Evolutionary conservation across 2,888 invertebrate genomes (phyloP).

Genomic region (Empis livida): DNA sequence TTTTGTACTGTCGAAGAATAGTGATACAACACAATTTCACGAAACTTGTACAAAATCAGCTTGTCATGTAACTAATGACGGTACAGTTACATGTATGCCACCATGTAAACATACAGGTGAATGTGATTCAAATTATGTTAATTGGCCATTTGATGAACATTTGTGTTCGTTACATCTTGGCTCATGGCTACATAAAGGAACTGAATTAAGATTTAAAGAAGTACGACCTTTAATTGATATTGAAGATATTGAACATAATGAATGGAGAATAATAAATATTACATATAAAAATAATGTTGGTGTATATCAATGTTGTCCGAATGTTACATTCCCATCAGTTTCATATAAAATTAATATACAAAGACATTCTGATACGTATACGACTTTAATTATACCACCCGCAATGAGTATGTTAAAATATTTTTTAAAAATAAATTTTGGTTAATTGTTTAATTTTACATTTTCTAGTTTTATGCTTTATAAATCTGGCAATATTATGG

Average conservation of each 20-base stretch:
- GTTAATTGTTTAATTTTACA: too few species aligned
- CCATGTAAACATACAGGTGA: constrained; percentile 43
- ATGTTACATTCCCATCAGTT: constrained; percentile 47
- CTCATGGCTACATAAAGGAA: constrained; percentile 39
- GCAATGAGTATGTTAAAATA: constrained; percentile 19
- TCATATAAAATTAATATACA: constrained; percentile 43
- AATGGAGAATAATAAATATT: constrained; percentile 43
- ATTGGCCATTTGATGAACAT: constrained; percentile 56
- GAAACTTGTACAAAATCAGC: constrained; percentile 31
- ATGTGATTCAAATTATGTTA: constrained; percentile 43
- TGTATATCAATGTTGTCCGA: constrained; percentile 41
- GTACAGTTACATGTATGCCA: constrained; percentile 45
- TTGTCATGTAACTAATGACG: constrained; percentile 36
- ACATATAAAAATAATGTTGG: constrained; percentile 37
- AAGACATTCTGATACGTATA: constrained; percentile 44
- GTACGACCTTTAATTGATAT: neutral
- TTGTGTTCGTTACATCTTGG: constrained; percentile 50
- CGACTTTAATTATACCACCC: constrained; percentile 10
- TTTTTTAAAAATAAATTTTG: too few species aligned
- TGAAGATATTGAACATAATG: constrained; percentile 36
- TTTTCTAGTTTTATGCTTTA: constrained; percentile 15
- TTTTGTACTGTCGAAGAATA: too few species aligned
- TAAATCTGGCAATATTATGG: constrained; percentile 45
- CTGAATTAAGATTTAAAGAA: neutral
- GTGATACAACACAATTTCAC: neutral